These are phyloP conservation scores for human DNA, from an alignment of 2,113 vertebrate genomes.

Conservation along the genomic window GRCh38 chr9:137693001-137693500, in stretches of 20 bases:
- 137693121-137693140: background rate
- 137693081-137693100: background rate
- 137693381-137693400: background rate
- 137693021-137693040: too few relatives aligned
- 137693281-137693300: background rate
- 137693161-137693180: background rate
- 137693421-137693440: background rate
- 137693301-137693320: background rate
- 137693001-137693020: background rate
- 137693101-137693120: background rate
- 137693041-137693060: background rate
- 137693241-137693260: background rate
- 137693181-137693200: background rate
- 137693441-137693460: background rate
- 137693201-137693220: background rate
- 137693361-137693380: background rate
- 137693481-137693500: background rate
- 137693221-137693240: background rate
- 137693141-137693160: background rate
- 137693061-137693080: background rate
- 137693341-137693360: background rate
- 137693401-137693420: background rate
- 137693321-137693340: background rate
- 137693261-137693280: background rate
- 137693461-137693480: background rate